Evolutionary conservation across 2,797 vertebrate species (phyloP), one percentile per base, ranked within the genome.

Genomic region (Ambastaia sidthimunki): DNA sequence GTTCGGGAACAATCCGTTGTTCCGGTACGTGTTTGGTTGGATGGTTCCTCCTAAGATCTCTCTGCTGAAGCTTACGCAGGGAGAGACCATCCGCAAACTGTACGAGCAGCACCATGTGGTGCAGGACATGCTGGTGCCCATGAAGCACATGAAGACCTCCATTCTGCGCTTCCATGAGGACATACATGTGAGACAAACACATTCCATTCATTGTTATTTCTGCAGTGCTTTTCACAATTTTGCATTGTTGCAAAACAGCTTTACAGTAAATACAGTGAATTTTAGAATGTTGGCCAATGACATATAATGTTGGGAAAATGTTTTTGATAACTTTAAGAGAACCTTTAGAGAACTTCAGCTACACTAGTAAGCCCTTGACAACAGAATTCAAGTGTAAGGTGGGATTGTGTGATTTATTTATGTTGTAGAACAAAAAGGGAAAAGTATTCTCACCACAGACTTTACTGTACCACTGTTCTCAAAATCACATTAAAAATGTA

Each of bases 1-100:
- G 1, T 99, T 99, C 4, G 98, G 98, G 76, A 99, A 99, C 88
- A 96, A 98, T 87, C 94, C 94, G 0, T 7, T 96, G 79, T 99
- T 99, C 85, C 96, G 98, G 68, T 98, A 95, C 90, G 85, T 98
- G 21, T 97, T 99, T 16, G 98, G 98, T 16, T 99, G 98, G 98
- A 96, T 99, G 97, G 97, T 98, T 55, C 98, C 98, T 78, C 98
- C 98, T 0, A 99, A 99, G 92, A 99, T 99, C 91, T 97, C 97
- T 0, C 90, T 99, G 87, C 79, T 99, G 80, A 99, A 99, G 90
- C 94, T 99, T 82, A 99, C 98, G 1, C 98, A 99, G 91, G 98
- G 98, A 19, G 98, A 99, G 90, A 96, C 97, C 11, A 95, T 98
- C 76, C 91, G 97, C 55, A 95, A 92, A 55, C 93, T 99, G 13